Base-by-base conservation (phyloP, 2,113 vertebrate genomes). In the Trogon melanurus region DNA sequence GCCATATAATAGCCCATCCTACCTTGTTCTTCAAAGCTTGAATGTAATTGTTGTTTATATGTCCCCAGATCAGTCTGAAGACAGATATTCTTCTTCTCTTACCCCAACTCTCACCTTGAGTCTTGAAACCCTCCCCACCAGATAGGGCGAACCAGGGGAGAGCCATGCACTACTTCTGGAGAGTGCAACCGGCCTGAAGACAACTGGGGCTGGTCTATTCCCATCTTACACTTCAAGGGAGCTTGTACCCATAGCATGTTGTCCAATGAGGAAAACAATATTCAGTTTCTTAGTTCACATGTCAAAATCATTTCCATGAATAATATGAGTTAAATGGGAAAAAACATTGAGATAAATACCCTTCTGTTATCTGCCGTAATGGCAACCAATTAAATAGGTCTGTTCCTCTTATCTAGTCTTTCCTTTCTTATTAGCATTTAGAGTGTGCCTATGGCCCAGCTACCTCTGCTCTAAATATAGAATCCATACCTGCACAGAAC, bases 401-500 rank as follows among this genome's bases (percentile, higher is more conserved):
- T 57, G 29, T 90, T 84, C 53, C 16, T 93, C 79, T 91, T 94
- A 84, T 71, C 64, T 48, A 85, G 69, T 91, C 69, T 91, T 89
- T 71, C 34, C 23, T 73, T 94, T 95, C 75, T 90, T 85, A 88
- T 90, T 94, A 91, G 34, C 89, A 92, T 91, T 92, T 92, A 83
- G 57, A 95, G 44, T 67, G 64, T 2, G 10, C 79, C 79, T 91
- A 88, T 93, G 57, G 78, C 65, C 71, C 72, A 83, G 26, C 85
- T 93, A 85, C 44, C 81, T 88, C 57, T 75, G 76, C 57, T 95
- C 91, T 93, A 95, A 96, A 96, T 92, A 94, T 90, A 95, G 92
- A 94, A 86, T 36, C 90, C 88, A 93, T 96, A 97, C 91, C 93
- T 97, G 79, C 82, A 90, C 88, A 96, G 82, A 96, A 95, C 58